Evolutionary conservation across 1,140 invertebrate species (phyloP), one percentile per base, ranked within the genome.

Genomic region (Drosophila obscura): DNA sequence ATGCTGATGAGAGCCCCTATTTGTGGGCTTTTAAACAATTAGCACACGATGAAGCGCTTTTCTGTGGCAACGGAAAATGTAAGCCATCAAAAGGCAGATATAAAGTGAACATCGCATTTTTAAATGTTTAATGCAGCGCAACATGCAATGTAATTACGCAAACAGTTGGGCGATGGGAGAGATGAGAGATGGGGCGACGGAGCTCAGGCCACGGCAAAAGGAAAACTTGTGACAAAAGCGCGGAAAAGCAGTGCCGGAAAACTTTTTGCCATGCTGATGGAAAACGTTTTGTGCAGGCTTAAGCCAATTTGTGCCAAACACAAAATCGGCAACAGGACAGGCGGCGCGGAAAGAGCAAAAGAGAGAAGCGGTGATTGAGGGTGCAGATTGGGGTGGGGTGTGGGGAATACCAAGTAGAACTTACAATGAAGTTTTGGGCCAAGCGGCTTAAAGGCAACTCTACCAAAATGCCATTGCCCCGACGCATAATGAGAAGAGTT

Each of bases 91-190:
- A 59, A 48, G 15, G 9, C 22, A 59, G 35, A 53, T 45, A 26
- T 19, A 58, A 69, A 84, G 64, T 51, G 53, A 88, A 88, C 19
- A 19, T 19, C 19, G 1, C 19, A 88, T 82, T 88, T 82, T 88
- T 59, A 82, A 88, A 78, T 88, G 75, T 73, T 85, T 85, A 85
- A 88, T 85, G 82, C 83, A 88, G 84, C 79, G 82, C 77, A 82
- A 83, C 82, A 88, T 79, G 82, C 83, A 83, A 85, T 83, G 80
- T 65, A 88, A 85, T 85, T 88, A 87, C 82, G 63, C 63, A 55
- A 51, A 45, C 60, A 53, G 48, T 51, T 7, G 5, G 51, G 1
- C 7, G 26, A 28, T 19, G 19, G 19, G 19, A 19, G 19, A 19
- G 26, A 28, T 24, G 22, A 24, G 11, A 5, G 51, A 43, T 53